These are phyloP conservation scores for Balearica regulorum DNA, from an alignment of 2,797 vertebrate genomes.

Conservation along the genomic window DNA sequence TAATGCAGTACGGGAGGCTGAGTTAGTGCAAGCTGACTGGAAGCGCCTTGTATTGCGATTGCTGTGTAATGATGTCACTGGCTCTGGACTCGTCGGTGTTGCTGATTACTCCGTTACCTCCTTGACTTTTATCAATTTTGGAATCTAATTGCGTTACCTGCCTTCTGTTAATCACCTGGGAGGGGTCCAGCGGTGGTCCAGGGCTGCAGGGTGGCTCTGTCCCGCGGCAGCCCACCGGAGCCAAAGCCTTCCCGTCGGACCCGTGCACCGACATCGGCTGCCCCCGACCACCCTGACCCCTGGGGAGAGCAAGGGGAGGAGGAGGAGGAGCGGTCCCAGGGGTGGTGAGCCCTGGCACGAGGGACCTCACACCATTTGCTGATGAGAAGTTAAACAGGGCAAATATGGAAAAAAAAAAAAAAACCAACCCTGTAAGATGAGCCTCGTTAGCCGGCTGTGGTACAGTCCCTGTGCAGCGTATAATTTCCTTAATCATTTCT, in stretches of 20 bases:
- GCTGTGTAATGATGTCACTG: fast-evolving
- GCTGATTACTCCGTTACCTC: neutral
- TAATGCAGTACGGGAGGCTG: neutral
- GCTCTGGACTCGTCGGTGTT: no score
- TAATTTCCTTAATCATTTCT: neutral
- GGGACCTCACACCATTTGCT: no score
- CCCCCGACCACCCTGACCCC: neutral
- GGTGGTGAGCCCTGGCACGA: neutral
- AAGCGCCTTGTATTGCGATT: neutral
- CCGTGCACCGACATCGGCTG: neutral
- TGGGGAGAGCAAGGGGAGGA: neutral
- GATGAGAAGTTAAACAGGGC: neutral
- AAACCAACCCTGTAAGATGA: fast-evolving
- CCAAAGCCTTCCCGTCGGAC: neutral
- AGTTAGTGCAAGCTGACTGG: neutral
- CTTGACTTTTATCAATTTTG: neutral
- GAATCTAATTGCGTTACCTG: neutral
- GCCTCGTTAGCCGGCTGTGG: neutral
- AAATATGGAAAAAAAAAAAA: neutral
- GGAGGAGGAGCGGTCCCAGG: neutral
- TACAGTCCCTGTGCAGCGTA: fast-evolving
- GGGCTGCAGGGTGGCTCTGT: neutral
- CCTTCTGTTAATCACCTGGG: neutral
- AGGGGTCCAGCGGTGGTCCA: fast-evolving
- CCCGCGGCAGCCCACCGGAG: neutral